Conservation (phyloP, 2,113 vertebrate species). For the Phalacrocorax aristotelis region DNA sequence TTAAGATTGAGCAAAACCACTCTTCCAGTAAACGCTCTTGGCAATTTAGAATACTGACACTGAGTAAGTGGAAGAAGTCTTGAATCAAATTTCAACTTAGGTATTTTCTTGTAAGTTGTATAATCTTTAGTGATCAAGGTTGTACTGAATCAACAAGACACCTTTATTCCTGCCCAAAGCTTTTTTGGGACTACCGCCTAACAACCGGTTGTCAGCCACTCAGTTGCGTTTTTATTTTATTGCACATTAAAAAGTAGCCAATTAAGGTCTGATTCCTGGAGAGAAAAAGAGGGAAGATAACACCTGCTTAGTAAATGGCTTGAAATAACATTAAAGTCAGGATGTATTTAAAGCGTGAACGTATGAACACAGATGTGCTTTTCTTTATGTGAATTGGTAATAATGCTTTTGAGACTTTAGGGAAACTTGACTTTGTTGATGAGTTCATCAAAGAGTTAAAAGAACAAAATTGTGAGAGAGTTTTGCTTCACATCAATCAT, state of each 20-base stretch:
- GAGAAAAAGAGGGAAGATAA: not conserved
- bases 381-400: constrained; percentile 35
- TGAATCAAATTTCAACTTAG: not conserved
- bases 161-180: not conserved
- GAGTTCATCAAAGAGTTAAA: constrained; percentile 56
- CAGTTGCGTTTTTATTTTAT: not conserved
- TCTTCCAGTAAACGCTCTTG: not conserved
- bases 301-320: constrained; percentile 49
- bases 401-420: constrained; percentile 17
- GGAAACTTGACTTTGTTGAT: constrained; percentile 34
- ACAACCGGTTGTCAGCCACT: not conserved
- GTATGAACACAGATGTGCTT: constrained; percentile 52
- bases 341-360: constrained; percentile 36
- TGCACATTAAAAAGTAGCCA: not conserved
- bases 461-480: not conserved
- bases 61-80: not conserved
- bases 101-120: not conserved
- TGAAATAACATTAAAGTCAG: not conserved
- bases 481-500: constrained; percentile 40
- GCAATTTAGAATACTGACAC: not conserved
- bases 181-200: not conserved
- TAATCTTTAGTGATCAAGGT: not conserved
- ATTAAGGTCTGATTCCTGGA: not conserved
- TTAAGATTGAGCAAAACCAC: not conserved
- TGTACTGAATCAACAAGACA: not conserved